These are phyloP conservation scores for Antedon bifida DNA, from an alignment of 35 echinoderm and acorn worm genomes.

Conservation along the genomic window DNA sequence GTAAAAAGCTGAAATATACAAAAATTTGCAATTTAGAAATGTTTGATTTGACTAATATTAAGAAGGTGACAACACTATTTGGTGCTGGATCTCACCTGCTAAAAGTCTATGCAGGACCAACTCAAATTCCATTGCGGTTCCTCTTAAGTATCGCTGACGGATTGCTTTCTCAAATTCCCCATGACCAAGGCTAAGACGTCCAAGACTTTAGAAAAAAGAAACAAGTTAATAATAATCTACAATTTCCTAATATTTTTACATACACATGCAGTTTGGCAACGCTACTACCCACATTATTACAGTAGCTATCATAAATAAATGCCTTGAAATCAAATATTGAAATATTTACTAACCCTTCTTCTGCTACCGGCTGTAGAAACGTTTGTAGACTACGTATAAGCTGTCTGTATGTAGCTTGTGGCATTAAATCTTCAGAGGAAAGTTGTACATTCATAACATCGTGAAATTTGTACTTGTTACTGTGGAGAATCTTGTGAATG, in stretches of 20 bases:
- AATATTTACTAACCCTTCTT: slow-evolving; percentile 42
- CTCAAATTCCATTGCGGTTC: slow-evolving; percentile 49
- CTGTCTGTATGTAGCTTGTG: slow-evolving; percentile 54
- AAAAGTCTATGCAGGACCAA: slow-evolving; percentile 45
- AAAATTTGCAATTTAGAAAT: neutral
- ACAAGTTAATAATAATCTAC: neutral
- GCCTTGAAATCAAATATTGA: neutral
- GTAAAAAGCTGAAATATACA: slow-evolving; percentile 53
- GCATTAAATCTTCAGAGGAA: slow-evolving; percentile 35
- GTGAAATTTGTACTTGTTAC: slow-evolving; percentile 41
- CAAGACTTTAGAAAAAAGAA: slow-evolving; percentile 10
- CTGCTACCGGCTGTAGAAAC: slow-evolving; percentile 49
- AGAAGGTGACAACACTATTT: too few species aligned
- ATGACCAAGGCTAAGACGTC: slow-evolving; percentile 39
- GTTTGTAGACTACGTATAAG: slow-evolving; percentile 50
- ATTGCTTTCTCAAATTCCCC: slow-evolving; percentile 56
- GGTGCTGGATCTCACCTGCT: slow-evolving; percentile 44
- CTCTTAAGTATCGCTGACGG: slow-evolving; percentile 67
- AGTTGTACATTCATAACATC: slow-evolving; percentile 29
- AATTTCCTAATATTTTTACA: neutral
- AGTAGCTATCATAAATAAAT: too few species aligned
- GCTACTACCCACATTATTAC: too few species aligned
- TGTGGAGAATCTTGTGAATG: slow-evolving; percentile 22
- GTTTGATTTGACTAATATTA: neutral
- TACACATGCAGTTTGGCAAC: too few species aligned